Base-by-base conservation (phyloP, 2,797 vertebrate genomes). In the Chrosomus eos region DNA sequence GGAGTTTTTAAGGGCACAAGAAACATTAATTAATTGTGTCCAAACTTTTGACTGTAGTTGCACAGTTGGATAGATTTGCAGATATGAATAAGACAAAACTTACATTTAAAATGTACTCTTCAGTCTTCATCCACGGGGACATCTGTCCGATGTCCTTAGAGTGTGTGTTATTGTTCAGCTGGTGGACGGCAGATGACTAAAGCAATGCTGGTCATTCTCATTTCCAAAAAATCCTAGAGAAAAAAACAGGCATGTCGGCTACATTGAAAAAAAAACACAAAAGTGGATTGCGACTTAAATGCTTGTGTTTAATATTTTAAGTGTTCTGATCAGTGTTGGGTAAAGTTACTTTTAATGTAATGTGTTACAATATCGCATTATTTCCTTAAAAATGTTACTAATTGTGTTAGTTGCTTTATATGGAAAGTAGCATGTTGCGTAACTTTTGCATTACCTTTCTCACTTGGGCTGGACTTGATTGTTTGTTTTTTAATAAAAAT, bases 131-230 rank as follows among this genome's bases (percentile, higher is more conserved):
- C 36, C 38, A 23, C 80, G 64, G 55, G 40, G 67, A 73, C 38
- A 58, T 66, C 8, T 36, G 71, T 26, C 60, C 33, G 71, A 26
- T 82, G 71, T 48, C 40, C 55, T 73, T 16, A 26, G 81, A 38
- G 16, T 70, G 48, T 76, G 67, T 83, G 62, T 33, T 87, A 84
- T 86, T 83, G 80, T 81, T 83, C 83, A 81, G 55, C 67, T 82
- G 77, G 75, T 82, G 75, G 64, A 86, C 79, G 67, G 87, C 87
- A 89, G 88, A 88, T 91, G 89, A 81, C 79, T 81, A 38, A 77
- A 89, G 40, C 67, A 85, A 68, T 51, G 40, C 72, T 85, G 84
- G 86, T 58, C 72, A 81, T 83, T 77, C 40, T 83, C 67, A 58
- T 60, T 19, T 21, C 48, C 75, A 80, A 80, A 81, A 72, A 78